Base-by-base conservation (phyloP, 2,888 invertebrate species). In the Coelinius sp. region DNA sequence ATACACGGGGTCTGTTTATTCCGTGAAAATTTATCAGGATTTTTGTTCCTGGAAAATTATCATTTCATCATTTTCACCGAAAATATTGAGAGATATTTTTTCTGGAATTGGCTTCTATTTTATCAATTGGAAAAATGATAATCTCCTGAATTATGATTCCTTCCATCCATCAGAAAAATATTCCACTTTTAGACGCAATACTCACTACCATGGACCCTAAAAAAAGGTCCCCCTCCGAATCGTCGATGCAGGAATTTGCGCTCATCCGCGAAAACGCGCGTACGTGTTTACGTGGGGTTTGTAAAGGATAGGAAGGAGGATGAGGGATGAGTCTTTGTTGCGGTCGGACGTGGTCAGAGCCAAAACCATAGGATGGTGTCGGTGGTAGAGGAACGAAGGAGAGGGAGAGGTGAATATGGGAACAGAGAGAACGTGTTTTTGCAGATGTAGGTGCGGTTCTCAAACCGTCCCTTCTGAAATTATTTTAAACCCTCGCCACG, bases 361-460 rank as follows among this genome's bases (percentile, higher is more conserved):
- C 78, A 78, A 78, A 79, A 80, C 46, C 49, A 49, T 20, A 46
- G 25, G 25, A 12, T 67, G 62, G 27, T 62, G 63, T 24, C 2
- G 44, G 31, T n/a, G 53, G 44, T 17, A 35, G 20, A 24, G 65
- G 64, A 31, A 38, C 31, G 7, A 64, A 17, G 53, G 46, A 63
- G 24, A 22, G 22, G 63, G 53, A 35, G 44, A 67, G 38, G 27
- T 68, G 20, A 49, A 49, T 20, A 49, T 49, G 17, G 46, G 8
- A 49, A 20, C 20, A 17, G 17, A 63, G 27, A 65, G 25, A 63
- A 72, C 79, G 78, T 81, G 83, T 84, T 85, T 85, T 84, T 81
- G 81, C 80, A 82, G 83, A 85, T 83, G 84, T 85, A 85, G 82
- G 79, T 82, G 84, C 81, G 84, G 84, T 85, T 86, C 85, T 86